These are phyloP conservation scores for Mythimna impura DNA, from an alignment of 2,888 invertebrate species.

Conservation along the genomic window DNA sequence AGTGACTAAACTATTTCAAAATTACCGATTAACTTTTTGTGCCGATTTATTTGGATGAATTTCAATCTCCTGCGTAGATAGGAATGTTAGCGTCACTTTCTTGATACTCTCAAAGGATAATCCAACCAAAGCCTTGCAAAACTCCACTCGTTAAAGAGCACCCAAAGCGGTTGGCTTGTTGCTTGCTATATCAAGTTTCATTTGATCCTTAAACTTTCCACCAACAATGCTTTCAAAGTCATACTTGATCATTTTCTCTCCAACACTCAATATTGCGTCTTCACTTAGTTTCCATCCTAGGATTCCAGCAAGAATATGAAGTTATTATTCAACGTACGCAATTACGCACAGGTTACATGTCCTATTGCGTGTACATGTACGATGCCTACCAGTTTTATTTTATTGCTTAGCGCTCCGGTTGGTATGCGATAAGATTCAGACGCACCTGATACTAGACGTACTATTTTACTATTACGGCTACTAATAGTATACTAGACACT, in stretches of 20 bases:
- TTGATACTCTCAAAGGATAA: constrained; percentile 20
- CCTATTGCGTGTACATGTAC: constrained; percentile 46
- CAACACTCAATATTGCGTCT: not conserved
- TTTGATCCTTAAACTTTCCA: constrained; percentile 34
- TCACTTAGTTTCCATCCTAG: constrained; percentile 16
- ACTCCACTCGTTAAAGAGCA: constrained; percentile 8
- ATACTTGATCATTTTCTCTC: constrained; percentile 4
- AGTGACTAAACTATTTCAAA: constrained; percentile 31
- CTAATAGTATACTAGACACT: constrained; percentile 51
- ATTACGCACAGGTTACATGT: constrained; percentile 65
- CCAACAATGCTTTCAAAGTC: constrained; percentile 1
- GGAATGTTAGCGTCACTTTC: constrained; percentile 5
- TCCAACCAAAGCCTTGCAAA: constrained; percentile 9
- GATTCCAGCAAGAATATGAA: constrained; percentile 34
- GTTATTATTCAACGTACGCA: constrained; percentile 65
- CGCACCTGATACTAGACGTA: constrained; percentile 45
- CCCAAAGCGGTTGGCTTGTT: constrained; percentile 13
- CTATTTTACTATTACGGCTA: constrained; percentile 49
- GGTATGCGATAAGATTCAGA: constrained; percentile 62
- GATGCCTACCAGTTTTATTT: constrained; percentile 62
- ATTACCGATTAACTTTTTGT: constrained; percentile 12
- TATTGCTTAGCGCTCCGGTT: constrained; percentile 73
- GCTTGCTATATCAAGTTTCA: constrained; percentile 17
- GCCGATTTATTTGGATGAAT: not conserved
- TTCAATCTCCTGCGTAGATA: not conserved